Conservation (phyloP, 1,140 invertebrate species). For the Daktulosphaira vitifoliae region DNA sequence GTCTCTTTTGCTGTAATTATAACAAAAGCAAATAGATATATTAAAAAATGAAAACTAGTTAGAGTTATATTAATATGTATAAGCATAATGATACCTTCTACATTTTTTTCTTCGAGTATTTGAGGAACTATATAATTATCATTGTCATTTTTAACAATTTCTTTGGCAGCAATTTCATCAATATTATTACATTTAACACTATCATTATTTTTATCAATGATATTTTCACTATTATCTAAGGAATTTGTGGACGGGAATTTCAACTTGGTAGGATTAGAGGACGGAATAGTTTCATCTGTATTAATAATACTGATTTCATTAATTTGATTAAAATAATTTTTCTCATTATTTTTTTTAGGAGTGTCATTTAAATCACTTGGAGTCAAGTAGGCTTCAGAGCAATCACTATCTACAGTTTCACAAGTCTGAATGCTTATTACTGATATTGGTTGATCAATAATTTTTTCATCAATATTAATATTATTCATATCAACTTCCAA, state of each 20-base stretch:
- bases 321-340: slow-evolving; percentile 1
- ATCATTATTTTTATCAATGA: background rate
- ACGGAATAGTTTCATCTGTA: slow-evolving; percentile 7
- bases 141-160: too few relatives aligned
- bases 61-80: too few relatives aligned
- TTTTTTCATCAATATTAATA: background rate
- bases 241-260: slow-evolving; percentile 22
- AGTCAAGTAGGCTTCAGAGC: slow-evolving; percentile 52
- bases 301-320: slow-evolving; percentile 9
- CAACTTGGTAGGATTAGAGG: background rate
- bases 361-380: slow-evolving; percentile 49
- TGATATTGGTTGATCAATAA: slow-evolving; percentile 11
- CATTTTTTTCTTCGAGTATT: too few relatives aligned
- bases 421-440: slow-evolving; percentile 15
- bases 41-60: too few relatives aligned
- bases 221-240: background rate
- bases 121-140: too few relatives aligned
- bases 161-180: background rate
- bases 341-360: slow-evolving; percentile 38
- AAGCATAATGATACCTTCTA: too few relatives aligned
- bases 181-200: slow-evolving; percentile 14
- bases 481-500: background rate
- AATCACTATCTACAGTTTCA: slow-evolving; percentile 46
- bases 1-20: too few relatives aligned
- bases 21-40: too few relatives aligned